phyloP scores from a whole-genome alignment of 2,113 vertebrate species.

The Vombatus ursinus region DNA sequence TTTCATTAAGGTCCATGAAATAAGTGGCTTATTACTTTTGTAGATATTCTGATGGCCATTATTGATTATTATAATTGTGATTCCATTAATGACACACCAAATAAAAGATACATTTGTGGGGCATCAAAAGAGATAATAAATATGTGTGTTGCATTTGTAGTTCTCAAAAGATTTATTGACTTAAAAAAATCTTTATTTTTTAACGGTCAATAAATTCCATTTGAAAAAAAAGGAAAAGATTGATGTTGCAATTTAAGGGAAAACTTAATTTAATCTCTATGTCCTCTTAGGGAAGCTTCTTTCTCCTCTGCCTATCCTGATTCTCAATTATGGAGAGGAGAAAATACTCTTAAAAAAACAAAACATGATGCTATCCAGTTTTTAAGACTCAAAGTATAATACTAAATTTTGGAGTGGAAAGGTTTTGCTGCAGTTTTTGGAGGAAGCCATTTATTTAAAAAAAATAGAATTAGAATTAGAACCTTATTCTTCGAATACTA shows the following conservation, averaged over 20 bases:
- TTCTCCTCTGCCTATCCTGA: not conserved
- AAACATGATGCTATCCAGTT: not conserved
- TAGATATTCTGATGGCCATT: constrained; percentile 66
- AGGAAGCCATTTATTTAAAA: not conserved
- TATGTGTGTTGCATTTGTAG: not conserved
- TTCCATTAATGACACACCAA: constrained; percentile 45
- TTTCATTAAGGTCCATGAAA: constrained; percentile 65
- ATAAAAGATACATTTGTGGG: not conserved
- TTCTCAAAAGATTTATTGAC: not conserved
- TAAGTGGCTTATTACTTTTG: constrained; percentile 56
- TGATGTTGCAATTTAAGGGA: not conserved
- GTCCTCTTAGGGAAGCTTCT: not conserved
- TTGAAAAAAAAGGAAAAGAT: constrained; percentile 8
- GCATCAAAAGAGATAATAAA: not conserved
- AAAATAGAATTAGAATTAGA: not conserved
- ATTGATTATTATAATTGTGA: constrained; percentile 64
- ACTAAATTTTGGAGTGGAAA: not conserved
- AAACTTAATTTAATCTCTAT: constrained; percentile 7
- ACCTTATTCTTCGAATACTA: not conserved
- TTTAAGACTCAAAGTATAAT: not conserved
- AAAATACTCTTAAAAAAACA: not conserved
- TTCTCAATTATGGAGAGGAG: not conserved
- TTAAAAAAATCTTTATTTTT: not conserved
- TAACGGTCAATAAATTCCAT: not conserved
- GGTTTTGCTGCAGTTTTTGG: not conserved